phyloP scores from a whole-genome alignment of 35 echinoderm and acorn worm genomes.

The Hemicentrotus pulcherrimus region DNA sequence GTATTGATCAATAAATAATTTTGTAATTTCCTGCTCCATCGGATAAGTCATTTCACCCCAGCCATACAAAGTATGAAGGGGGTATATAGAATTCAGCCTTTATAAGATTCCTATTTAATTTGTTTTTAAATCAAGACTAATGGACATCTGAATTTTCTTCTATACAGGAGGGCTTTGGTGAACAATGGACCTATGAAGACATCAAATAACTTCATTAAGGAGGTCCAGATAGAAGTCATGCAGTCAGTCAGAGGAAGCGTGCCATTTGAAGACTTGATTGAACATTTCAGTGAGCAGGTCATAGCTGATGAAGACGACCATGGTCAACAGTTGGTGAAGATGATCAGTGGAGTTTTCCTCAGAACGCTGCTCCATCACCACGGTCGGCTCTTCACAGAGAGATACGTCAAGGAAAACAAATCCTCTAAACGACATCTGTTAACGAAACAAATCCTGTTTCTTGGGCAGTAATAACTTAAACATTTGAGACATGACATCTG shows the following conservation, averaged over 20 bases:
- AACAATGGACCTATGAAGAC: neutral
- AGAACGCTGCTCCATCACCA: slow-evolving; percentile 38
- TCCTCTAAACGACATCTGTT: neutral
- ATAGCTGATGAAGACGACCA: slow-evolving; percentile 46
- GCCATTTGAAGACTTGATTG: slow-evolving; percentile 32
- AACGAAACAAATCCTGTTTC: slow-evolving; percentile 37
- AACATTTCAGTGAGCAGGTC: slow-evolving; percentile 37
- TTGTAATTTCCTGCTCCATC: too few relatives aligned
- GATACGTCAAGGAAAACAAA: slow-evolving; percentile 34
- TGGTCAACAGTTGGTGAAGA: slow-evolving; percentile 35
- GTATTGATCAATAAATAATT: too few relatives aligned
- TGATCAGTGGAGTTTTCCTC: slow-evolving; percentile 19
- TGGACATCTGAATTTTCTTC: neutral
- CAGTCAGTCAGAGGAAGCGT: neutral
- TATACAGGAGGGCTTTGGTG: neutral
- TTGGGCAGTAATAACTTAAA: too few relatives aligned
- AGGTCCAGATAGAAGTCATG: neutral
- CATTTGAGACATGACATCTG: too few relatives aligned
- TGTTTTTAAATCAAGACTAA: neutral
- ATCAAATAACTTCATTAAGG: neutral
- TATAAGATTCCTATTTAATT: neutral
- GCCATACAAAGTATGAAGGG: too few relatives aligned
- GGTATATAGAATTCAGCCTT: too few relatives aligned
- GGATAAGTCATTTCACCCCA: too few relatives aligned
- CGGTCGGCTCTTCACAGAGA: slow-evolving; percentile 24